Percentiles rank a stretch among this genome's conserved stretches.
Evolutionary conservation across 2,888 invertebrate genomes (phyloP).

Genomic region (Dolomedes plantarius): DNA sequence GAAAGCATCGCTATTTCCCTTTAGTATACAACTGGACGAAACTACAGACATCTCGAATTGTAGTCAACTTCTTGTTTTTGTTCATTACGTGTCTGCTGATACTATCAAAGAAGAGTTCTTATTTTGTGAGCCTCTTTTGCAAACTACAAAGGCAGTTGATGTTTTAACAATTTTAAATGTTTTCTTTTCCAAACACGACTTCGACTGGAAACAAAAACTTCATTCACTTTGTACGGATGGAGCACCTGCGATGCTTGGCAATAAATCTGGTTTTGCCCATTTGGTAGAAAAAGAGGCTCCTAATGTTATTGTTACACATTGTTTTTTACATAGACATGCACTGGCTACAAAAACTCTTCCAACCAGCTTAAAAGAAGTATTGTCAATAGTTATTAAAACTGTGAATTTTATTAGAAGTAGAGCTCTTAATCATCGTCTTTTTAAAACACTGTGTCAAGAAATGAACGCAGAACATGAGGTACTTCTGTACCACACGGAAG

Average conservation of each 20-base stretch:
- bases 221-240: too few relatives aligned
- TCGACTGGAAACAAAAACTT: too few relatives aligned
- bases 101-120: conserved; percentile 40
- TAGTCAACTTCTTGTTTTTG: too few relatives aligned
- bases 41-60: too few relatives aligned
- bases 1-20: too few relatives aligned
- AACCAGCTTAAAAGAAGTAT: conserved; percentile 53
- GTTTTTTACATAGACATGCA: conserved; percentile 47
- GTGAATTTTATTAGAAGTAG: conserved; percentile 56
- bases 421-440: conserved; percentile 54
- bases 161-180: conserved; percentile 35
- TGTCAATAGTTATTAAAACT: conserved; percentile 49
- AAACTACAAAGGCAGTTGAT: conserved; percentile 17
- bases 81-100: too few relatives aligned
- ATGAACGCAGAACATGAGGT: conserved; percentile 45
- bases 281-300: conserved; percentile 14
- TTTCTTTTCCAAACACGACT: conserved; percentile 4
- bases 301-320: conserved; percentile 28
- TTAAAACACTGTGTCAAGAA: conserved; percentile 38
- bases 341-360: conserved; percentile 52
- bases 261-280: too few relatives aligned
- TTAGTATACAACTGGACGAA: too few relatives aligned
- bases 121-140: conserved; percentile 23
- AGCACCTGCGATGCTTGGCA: too few relatives aligned
- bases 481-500: conserved; percentile 53